These are phyloP conservation scores for Dryomyza anilis DNA, from an alignment of 2,888 invertebrate species.

Conservation along the genomic window DNA sequence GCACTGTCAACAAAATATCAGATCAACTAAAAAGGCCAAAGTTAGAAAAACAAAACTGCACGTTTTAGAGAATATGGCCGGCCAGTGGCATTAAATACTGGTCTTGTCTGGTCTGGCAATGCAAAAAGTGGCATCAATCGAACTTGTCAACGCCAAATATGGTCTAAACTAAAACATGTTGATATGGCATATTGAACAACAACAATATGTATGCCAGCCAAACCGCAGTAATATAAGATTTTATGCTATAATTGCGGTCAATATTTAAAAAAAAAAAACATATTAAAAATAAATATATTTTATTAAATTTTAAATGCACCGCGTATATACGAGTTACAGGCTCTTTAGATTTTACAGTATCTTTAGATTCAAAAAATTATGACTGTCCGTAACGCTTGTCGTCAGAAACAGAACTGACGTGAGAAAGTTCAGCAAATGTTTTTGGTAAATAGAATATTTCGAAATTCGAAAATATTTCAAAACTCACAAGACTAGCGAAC, in stretches of 20 bases:
- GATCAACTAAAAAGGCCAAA: background rate
- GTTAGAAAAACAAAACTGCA: background rate
- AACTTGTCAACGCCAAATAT: slow-evolving; percentile 19
- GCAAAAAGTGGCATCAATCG: background rate
- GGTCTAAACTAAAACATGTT: slow-evolving; percentile 5
- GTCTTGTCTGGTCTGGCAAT: too few species aligned
- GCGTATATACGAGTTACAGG: background rate
- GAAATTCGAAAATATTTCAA: slow-evolving; percentile 18
- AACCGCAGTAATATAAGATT: background rate
- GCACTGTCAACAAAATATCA: background rate
- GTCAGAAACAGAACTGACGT: slow-evolving; percentile 13
- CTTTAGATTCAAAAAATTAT: background rate
- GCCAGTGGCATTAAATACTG: too few species aligned
- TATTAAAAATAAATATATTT: background rate
- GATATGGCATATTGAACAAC: background rate
- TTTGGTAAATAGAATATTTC: slow-evolving; percentile 3
- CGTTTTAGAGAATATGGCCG: too few species aligned
- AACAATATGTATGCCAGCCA: background rate
- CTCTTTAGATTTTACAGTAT: background rate
- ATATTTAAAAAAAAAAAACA: too few species aligned
- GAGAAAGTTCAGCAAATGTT: background rate
- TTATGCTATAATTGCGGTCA: slow-evolving; percentile 17
- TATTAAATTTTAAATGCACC: background rate
- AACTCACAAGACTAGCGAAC: background rate
- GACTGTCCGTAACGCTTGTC: slow-evolving; percentile 9